Percentiles rank a stretch among this genome's conserved stretches.
Conservation (phyloP, 2,113 vertebrate species). For the Caloenas nicobarica region DNA sequence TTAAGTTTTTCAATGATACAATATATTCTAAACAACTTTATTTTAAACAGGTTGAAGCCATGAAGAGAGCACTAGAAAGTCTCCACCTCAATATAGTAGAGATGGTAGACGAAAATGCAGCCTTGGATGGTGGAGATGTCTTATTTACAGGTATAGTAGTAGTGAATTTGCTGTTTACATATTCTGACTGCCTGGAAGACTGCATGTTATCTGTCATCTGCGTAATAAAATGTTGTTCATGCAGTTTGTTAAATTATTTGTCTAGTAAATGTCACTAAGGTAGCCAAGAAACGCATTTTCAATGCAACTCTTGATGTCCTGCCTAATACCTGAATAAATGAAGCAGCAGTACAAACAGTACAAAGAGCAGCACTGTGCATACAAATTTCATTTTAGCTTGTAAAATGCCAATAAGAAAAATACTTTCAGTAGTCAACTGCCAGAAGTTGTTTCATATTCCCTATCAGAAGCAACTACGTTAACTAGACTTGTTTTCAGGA, state of each 20-base stretch:
- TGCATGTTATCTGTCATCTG: neutral
- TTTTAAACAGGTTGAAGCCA: conserved; percentile 83
- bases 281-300: conserved; percentile 3
- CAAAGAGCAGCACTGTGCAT: conserved; percentile 37
- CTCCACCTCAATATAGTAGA: conserved; percentile 92
- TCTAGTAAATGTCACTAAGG: conserved; percentile 14
- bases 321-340: conserved; percentile 30
- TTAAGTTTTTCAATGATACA: neutral
- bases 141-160: conserved; percentile 90
- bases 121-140: conserved; percentile 95
- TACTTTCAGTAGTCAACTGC: conserved; percentile 24
- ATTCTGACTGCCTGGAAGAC: neutral
- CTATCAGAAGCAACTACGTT: neutral
- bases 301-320: neutral
- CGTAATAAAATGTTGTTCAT: neutral
- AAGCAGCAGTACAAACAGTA: conserved; percentile 28
- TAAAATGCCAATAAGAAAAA: conserved; percentile 30
- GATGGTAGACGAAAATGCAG: conserved; percentile 92
- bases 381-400: conserved; percentile 45
- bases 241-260: conserved; percentile 2
- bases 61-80: conserved; percentile 84
- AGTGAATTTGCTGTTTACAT: neutral
- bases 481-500: neutral
- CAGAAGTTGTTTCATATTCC: neutral
- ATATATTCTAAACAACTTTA: neutral